Evolutionary conservation across 92 coral and sea anemone genomes (phyloP).

Genomic region (Siderastrea siderea): DNA sequence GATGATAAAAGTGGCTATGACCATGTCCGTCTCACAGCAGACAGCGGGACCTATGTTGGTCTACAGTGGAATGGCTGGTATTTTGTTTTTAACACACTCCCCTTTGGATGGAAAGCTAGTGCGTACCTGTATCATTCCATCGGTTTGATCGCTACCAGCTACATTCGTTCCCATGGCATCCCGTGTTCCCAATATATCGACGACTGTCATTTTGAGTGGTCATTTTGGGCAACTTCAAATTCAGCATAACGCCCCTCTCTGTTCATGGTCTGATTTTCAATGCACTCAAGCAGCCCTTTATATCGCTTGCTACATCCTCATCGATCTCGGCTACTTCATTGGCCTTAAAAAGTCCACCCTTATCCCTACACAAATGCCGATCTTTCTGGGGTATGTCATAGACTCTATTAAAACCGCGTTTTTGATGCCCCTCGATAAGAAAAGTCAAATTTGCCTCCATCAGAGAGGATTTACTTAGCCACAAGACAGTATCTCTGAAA

Average conservation of each 20-base stretch:
- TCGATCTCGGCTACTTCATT: too few relatives aligned
- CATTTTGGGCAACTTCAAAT: background rate
- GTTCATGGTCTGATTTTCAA: background rate
- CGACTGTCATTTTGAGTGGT: slow-evolving; percentile 4
- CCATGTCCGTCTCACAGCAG: background rate
- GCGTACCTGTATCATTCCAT: background rate
- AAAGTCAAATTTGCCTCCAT: background rate
- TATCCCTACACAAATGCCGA: too few relatives aligned
- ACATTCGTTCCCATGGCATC: background rate
- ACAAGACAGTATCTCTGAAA: slow-evolving; percentile 28
- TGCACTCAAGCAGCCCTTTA: background rate
- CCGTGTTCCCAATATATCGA: background rate
- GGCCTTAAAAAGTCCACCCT: too few relatives aligned
- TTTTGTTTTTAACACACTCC: slow-evolving; percentile 14
- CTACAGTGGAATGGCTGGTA: slow-evolving; percentile 20
- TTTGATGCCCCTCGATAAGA: background rate
- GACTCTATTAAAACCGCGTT: background rate
- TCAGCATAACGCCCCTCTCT: background rate
- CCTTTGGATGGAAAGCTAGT: slow-evolving; percentile 58
- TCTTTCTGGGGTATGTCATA: background rate
- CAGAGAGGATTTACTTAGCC: slow-evolving; percentile 4
- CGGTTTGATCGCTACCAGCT: slow-evolving; percentile 10
- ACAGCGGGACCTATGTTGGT: background rate
- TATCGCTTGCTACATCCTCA: too few relatives aligned
- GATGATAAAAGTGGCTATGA: background rate